Percentiles rank a stretch among this genome's conserved stretches.
These are phyloP conservation scores for Eilema sororculum DNA, from an alignment of 2,888 invertebrate genomes.

Conservation along the genomic window DNA sequence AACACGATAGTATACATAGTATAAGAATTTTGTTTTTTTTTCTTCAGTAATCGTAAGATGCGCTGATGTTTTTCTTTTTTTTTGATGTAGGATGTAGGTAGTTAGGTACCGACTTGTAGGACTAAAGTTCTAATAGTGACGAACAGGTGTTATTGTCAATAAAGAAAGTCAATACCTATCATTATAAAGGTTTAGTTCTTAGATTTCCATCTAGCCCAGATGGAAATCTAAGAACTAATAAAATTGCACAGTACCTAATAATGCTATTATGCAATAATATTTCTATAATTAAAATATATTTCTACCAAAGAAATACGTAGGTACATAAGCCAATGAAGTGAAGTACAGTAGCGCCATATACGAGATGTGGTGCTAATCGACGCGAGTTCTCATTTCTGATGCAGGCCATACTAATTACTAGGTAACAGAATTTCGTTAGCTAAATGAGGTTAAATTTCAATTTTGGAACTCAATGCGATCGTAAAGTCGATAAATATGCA, in stretches of 20 bases:
- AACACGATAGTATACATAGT: not conserved
- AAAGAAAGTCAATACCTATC: not conserved
- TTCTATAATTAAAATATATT: too few relatives aligned
- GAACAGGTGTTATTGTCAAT: not conserved
- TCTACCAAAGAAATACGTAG: not conserved
- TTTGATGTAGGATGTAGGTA: not conserved
- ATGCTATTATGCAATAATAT: too few relatives aligned
- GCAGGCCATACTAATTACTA: slow-evolving; percentile 22
- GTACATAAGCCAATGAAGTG: too few relatives aligned
- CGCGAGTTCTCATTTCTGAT: slow-evolving; percentile 26
- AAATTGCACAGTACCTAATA: too few relatives aligned
- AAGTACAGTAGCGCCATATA: not conserved
- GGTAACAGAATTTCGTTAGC: slow-evolving; percentile 34
- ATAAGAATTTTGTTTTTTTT: not conserved
- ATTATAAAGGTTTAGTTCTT: too few relatives aligned
- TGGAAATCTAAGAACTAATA: too few relatives aligned
- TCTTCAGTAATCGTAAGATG: not conserved
- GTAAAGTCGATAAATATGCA: not conserved
- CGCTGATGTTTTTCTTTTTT: not conserved
- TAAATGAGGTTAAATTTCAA: slow-evolving; percentile 32
- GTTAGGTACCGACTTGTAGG: too few relatives aligned
- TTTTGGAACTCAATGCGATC: slow-evolving; percentile 30
- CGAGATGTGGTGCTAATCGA: slow-evolving; percentile 33
- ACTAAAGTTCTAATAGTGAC: too few relatives aligned
- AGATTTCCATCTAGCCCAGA: too few relatives aligned